Percentiles rank a stretch among this genome's conserved stretches.
phyloP scores from a whole-genome alignment of 1,140 invertebrate genomes.

The Drosophila aff. region DNA sequence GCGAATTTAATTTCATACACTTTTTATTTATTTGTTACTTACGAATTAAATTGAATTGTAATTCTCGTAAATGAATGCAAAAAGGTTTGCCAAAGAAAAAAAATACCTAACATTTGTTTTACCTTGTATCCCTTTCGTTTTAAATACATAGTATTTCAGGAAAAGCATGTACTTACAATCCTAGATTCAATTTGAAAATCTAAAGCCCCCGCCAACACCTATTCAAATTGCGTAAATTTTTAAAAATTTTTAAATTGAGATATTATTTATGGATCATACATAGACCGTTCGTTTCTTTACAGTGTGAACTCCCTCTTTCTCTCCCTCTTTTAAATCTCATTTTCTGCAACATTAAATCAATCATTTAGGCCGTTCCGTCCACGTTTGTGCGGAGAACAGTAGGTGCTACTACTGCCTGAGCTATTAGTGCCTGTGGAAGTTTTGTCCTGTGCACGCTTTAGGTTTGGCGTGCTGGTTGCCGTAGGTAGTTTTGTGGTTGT shows the following conservation, averaged over 20 bases:
- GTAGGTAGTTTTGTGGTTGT: constrained; percentile 57
- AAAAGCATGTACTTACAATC: background rate
- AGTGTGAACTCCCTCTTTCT: too few species aligned
- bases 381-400: constrained; percentile 62
- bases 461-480: constrained; percentile 29
- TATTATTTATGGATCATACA: background rate
- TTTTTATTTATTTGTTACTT: background rate
- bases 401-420: constrained; percentile 8
- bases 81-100: background rate
- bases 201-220: background rate
- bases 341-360: constrained; percentile 21
- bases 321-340: background rate
- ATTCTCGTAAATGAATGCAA: background rate
- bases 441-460: constrained; percentile 66
- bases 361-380: constrained; percentile 57
- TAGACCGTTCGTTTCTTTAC: background rate
- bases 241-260: background rate
- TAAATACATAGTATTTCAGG: background rate
- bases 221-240: background rate
- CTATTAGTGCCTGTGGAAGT: constrained; percentile 17
- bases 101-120: background rate
- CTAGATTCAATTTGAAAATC: background rate
- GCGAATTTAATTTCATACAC: background rate
- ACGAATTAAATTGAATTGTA: background rate
- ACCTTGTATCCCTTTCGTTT: background rate